These are phyloP conservation scores for Aplodontia rufa DNA, from an alignment of 2,113 vertebrate species.

Conservation along the genomic window DNA sequence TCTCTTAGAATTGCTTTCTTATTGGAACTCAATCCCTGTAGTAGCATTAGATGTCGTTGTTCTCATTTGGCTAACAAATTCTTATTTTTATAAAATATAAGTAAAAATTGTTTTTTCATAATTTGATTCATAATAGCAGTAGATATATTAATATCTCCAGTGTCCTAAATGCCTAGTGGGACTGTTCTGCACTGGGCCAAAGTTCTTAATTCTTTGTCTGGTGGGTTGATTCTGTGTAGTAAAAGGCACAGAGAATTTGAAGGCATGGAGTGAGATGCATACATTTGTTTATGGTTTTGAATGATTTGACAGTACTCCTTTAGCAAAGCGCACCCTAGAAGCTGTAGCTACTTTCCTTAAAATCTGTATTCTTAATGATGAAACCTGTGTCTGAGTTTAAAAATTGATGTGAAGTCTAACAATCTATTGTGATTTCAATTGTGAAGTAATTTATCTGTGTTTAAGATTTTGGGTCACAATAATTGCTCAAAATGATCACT, in stretches of 20 bases:
- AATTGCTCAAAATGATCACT: conserved; percentile 17
- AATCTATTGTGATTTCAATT: background rate
- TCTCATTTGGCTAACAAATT: background rate
- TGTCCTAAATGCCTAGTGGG: background rate
- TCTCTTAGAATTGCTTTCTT: background rate
- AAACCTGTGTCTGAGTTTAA: conserved; percentile 31
- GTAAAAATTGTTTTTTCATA: background rate
- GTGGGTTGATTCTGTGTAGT: background rate
- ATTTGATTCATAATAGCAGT: conserved; percentile 7
- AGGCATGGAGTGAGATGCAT: background rate
- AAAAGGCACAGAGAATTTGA: background rate
- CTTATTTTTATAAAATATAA: conserved; percentile 6
- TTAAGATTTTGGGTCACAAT: background rate
- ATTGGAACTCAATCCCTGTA: background rate
- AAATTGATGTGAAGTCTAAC: background rate
- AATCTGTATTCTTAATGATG: background rate
- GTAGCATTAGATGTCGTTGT: background rate
- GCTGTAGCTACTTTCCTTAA: background rate
- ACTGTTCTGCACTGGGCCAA: background rate
- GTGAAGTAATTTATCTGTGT: background rate
- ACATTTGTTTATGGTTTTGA: background rate
- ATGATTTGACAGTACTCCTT: conserved; percentile 5
- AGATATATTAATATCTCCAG: background rate
- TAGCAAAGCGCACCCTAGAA: background rate
- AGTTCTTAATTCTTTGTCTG: conserved; percentile 11